phyloP scores from a whole-genome alignment of 2,888 invertebrate genomes.

The Acleris holmiana region DNA sequence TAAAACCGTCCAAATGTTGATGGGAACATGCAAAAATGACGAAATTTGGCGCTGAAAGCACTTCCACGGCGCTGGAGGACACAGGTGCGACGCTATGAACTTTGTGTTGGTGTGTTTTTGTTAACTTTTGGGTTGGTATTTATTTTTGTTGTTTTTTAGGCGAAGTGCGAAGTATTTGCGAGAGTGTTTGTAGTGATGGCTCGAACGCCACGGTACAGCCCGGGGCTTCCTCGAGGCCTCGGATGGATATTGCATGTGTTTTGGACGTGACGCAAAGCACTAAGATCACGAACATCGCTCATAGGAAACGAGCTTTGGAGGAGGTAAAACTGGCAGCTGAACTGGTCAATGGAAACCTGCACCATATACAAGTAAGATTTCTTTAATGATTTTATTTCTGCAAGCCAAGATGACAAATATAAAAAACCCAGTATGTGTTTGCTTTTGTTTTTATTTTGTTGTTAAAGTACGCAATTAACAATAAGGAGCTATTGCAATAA shows the following conservation, averaged over 20 bases:
- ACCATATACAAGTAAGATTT: constrained; percentile 90
- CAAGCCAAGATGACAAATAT: background rate
- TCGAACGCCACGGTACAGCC: constrained; percentile 80
- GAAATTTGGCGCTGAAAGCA: constrained; percentile 75
- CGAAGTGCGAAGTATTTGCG: constrained; percentile 81
- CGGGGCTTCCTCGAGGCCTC: constrained; percentile 78
- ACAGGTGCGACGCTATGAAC: constrained; percentile 62
- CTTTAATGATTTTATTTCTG: background rate
- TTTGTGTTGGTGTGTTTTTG: constrained; percentile 53
- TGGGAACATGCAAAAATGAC: constrained; percentile 74
- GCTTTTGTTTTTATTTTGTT: no score
- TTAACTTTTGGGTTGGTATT: constrained; percentile 49
- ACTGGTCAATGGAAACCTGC: constrained; percentile 91
- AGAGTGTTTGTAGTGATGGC: constrained; percentile 82
- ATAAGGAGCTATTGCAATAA: no score
- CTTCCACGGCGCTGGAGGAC: constrained; percentile 72
- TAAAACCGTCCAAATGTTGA: constrained; percentile 70
- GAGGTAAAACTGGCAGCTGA: constrained; percentile 93
- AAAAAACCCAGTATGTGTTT: no score
- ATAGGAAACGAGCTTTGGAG: constrained; percentile 92
- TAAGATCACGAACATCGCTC: constrained; percentile 88
- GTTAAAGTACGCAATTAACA: no score
- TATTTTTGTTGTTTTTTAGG: constrained; percentile 56
- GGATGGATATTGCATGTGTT: constrained; percentile 95
- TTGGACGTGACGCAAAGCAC: constrained; percentile 91